A percentile compares a stretch with the other conserved stretches of the same genome.
Conservation (phyloP, 30 jellyfish, hydroid and myxozoan species). For the Pseudorhiza aurosa region DNA sequence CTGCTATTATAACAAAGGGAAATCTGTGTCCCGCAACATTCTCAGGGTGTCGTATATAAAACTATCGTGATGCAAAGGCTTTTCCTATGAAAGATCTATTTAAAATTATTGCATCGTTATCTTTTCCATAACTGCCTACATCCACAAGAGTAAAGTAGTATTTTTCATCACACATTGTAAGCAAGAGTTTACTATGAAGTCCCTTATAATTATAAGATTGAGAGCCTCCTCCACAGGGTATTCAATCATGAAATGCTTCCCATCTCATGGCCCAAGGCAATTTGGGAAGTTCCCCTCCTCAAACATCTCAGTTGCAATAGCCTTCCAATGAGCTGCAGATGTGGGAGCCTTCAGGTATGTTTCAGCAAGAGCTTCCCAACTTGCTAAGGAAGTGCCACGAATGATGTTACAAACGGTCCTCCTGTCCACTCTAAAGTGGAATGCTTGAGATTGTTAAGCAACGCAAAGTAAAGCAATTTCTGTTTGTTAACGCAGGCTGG, state of each 20-base stretch:
- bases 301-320: constrained; percentile 26
- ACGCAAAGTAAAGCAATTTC: no score
- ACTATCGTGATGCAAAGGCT: background rate
- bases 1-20: constrained; percentile 41
- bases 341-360: constrained; percentile 18
- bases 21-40: constrained; percentile 5
- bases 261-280: constrained; percentile 60
- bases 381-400: constrained; percentile 42
- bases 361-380: constrained; percentile 44
- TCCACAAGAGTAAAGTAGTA: constrained; percentile 70
- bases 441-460: constrained; percentile 47
- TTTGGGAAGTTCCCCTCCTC: constrained; percentile 67
- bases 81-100: constrained; percentile 7
- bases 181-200: constrained; percentile 37
- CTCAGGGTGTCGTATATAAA: constrained; percentile 5
- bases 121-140: constrained; percentile 48
- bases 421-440: constrained; percentile 38
- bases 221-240: constrained; percentile 47
- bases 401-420: constrained; percentile 30
- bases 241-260: constrained; percentile 56
- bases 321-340: constrained; percentile 24
- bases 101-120: constrained; percentile 47
- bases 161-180: constrained; percentile 57
- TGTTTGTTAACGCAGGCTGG: no score
- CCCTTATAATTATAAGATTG: constrained; percentile 22